These are phyloP conservation scores for Cherax destructor DNA, from an alignment of 1,140 invertebrate species.

Conservation along the genomic window DNA sequence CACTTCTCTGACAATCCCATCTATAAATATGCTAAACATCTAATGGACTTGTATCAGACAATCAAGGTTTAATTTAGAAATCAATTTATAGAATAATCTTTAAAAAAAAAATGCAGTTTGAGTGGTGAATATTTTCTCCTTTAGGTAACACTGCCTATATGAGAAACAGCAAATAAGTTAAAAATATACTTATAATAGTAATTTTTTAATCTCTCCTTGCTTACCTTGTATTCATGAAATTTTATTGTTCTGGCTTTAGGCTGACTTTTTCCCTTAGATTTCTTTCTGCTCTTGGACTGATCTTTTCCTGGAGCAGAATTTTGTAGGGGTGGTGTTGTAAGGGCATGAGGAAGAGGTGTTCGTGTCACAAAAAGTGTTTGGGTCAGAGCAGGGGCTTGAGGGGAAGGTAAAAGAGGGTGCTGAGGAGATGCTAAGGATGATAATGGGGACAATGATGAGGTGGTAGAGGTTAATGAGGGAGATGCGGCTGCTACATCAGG, in stretches of 20 bases:
- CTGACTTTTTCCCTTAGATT: conserved; percentile 87
- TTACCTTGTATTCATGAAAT: conserved; percentile 96
- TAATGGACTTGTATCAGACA: too few relatives aligned
- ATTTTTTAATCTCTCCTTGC: background rate
- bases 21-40: too few relatives aligned
- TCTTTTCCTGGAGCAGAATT: conserved; percentile 84
- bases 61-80: too few relatives aligned
- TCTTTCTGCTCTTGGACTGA: conserved; percentile 87
- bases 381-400: conserved; percentile 58
- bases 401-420: conserved; percentile 54
- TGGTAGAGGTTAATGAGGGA: conserved; percentile 76
- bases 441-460: conserved; percentile 68
- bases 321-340: conserved; percentile 72
- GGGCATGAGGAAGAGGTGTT: conserved; percentile 65
- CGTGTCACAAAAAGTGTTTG: conserved; percentile 69
- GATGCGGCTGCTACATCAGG: conserved; percentile 71
- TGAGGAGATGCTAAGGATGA: conserved; percentile 62
- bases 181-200: too few relatives aligned
- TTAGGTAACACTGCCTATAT: too few relatives aligned
- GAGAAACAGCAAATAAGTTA: too few relatives aligned
- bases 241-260: conserved; percentile 94
- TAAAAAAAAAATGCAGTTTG: too few relatives aligned
- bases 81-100: too few relatives aligned
- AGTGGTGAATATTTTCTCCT: too few relatives aligned
- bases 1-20: too few relatives aligned